phyloP scores from a whole-genome alignment of 2,113 vertebrate species.

The Siphamia tubifer region DNA sequence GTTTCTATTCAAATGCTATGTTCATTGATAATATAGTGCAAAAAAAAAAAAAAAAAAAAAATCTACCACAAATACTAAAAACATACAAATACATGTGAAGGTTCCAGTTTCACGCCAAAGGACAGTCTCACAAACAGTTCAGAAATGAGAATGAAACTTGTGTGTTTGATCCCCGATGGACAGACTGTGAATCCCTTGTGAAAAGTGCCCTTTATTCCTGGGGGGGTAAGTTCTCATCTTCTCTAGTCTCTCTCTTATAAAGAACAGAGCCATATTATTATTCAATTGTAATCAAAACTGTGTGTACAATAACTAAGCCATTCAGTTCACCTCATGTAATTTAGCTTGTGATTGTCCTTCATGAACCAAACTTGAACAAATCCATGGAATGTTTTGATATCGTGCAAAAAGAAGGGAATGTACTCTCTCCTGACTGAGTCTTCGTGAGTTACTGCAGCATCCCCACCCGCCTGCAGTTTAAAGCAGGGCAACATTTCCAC shows the following conservation, averaged over 20 bases:
- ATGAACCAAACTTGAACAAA: constrained; percentile 13
- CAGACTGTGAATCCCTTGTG: constrained; percentile 64
- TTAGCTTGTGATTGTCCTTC: constrained; percentile 18
- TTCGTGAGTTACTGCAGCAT: constrained; percentile 31
- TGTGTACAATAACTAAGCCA: constrained; percentile 2
- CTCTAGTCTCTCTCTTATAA: constrained; percentile 9
- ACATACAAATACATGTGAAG: constrained; percentile 48
- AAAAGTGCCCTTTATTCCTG: constrained; percentile 74
- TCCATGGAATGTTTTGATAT: constrained; percentile 61
- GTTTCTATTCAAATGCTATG: constrained; percentile 56
- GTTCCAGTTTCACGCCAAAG: constrained; percentile 76
- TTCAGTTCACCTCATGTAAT: constrained; percentile 21
- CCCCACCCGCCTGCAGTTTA: constrained; percentile 16
- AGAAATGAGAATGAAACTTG: constrained; percentile 42
- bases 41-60: too few species aligned
- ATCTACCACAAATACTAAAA: constrained; percentile 53
- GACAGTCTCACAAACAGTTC: constrained; percentile 63
- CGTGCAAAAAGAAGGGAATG: constrained; percentile 28
- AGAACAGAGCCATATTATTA: constrained; percentile 36
- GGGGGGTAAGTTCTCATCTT: constrained; percentile 19
- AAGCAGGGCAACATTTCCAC: constrained; percentile 24
- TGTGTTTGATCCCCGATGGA: constrained; percentile 28
- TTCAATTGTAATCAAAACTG: constrained; percentile 12
- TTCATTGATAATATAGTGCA: constrained; percentile 69
- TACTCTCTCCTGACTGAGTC: constrained; percentile 32